Percentiles rank a stretch among this genome's conserved stretches.
phyloP scores from a whole-genome alignment of 2,113 vertebrate genomes.

The Odontophorus gujanensis region DNA sequence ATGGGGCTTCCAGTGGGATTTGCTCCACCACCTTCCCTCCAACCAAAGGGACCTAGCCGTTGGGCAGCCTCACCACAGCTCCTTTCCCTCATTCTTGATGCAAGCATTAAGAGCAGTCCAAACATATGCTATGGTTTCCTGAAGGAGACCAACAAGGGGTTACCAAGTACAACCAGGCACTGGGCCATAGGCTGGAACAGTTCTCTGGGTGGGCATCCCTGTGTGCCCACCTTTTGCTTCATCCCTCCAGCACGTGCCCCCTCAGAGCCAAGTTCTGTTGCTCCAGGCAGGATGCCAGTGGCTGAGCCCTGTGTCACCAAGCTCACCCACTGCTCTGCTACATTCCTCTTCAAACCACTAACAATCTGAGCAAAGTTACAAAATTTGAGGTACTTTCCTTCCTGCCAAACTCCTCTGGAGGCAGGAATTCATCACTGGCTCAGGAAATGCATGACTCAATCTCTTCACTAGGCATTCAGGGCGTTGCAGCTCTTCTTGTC shows the following conservation, averaged over 20 bases:
- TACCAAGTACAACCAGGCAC: not conserved
- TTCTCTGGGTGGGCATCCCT: not conserved
- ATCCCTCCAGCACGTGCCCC: not conserved
- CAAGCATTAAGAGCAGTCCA: not conserved
- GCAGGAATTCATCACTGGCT: not conserved
- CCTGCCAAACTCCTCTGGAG: not conserved
- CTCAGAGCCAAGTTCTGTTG: not conserved
- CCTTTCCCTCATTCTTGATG: not conserved
- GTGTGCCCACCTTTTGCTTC: accelerated
- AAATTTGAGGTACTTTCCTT: not conserved
- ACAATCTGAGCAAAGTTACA: not conserved
- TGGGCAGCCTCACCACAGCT: not conserved
- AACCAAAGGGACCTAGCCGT: not conserved
- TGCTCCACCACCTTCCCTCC: not conserved
- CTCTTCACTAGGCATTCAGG: not conserved
- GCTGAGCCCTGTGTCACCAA: accelerated
- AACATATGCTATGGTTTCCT: not conserved
- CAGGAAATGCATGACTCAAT: accelerated
- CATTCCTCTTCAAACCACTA: not conserved
- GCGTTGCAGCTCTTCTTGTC: not conserved
- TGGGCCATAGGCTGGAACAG: not conserved
- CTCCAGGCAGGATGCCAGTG: accelerated
- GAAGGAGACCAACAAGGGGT: not conserved
- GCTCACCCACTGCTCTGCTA: not conserved
- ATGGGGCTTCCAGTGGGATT: not conserved